Evolutionary conservation across 2,797 vertebrate species (phyloP).

Genomic region (Crenuchus spilurus): DNA sequence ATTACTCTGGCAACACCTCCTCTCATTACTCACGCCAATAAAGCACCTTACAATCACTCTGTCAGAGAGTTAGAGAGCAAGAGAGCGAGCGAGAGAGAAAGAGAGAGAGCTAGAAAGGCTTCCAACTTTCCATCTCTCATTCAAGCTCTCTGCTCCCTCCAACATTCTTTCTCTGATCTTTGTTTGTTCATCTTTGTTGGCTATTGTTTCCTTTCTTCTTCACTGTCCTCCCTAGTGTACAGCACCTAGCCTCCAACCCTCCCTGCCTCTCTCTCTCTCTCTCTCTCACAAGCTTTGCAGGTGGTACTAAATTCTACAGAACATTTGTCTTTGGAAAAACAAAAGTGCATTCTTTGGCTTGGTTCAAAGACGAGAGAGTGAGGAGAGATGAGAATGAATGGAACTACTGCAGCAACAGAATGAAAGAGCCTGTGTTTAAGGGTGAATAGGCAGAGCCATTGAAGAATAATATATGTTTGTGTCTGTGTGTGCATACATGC

Average conservation of each 20-base stretch:
- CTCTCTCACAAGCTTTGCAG: slow-evolving; percentile 73
- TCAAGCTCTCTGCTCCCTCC: slow-evolving; percentile 11
- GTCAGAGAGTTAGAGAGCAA: slow-evolving; percentile 64
- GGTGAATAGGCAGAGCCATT: slow-evolving; percentile 44
- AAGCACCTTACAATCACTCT: slow-evolving; percentile 76
- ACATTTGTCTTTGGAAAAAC: slow-evolving; percentile 69
- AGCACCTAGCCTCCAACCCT: neutral
- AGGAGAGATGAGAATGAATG: slow-evolving; percentile 67
- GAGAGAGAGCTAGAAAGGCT: slow-evolving; percentile 48
- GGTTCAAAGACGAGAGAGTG: slow-evolving; percentile 61
- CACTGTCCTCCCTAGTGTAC: slow-evolving; percentile 8
- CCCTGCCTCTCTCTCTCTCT: slow-evolving; percentile 43
- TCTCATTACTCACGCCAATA: slow-evolving; percentile 80
- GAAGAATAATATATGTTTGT: slow-evolving; percentile 26
- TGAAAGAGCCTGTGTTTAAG: slow-evolving; percentile 42
- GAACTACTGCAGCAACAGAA: slow-evolving; percentile 32
- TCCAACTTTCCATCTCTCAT: slow-evolving; percentile 63
- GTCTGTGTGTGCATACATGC: slow-evolving; percentile 39
- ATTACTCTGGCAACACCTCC: slow-evolving; percentile 78
- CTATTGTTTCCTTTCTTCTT: slow-evolving; percentile 24
- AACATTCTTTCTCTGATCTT: slow-evolving; percentile 53
- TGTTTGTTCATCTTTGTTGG: slow-evolving; percentile 58
- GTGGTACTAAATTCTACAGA: slow-evolving; percentile 72
- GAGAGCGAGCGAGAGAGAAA: slow-evolving; percentile 48
- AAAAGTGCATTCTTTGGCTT: slow-evolving; percentile 70